These are phyloP conservation scores for Fragum whitleyi DNA, from an alignment of 2,888 invertebrate genomes.

Conservation along the genomic window DNA sequence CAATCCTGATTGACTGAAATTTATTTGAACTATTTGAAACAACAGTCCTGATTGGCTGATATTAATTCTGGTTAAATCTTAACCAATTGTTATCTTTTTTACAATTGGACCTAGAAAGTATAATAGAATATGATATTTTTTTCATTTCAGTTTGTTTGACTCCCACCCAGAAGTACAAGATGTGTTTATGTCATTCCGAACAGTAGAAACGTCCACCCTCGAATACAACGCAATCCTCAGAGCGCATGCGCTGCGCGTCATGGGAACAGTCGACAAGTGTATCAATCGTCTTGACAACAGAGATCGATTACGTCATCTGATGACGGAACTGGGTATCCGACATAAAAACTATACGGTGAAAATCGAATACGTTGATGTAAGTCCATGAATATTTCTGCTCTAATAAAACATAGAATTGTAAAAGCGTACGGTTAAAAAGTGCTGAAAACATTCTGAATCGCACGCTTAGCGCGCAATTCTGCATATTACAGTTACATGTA, in stretches of 20 bases:
- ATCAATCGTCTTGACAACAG: slow-evolving; percentile 86
- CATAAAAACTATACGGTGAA: slow-evolving; percentile 86
- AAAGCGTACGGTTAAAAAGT: no score
- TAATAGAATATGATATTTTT: no score
- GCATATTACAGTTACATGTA: no score
- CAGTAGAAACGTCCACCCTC: slow-evolving; percentile 85
- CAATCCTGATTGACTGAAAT: no score
- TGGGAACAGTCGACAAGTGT: slow-evolving; percentile 87
- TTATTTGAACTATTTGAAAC: no score
- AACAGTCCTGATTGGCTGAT: no score
- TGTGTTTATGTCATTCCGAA: slow-evolving; percentile 86
- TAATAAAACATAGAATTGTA: no score
- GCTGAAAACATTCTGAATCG: no score
- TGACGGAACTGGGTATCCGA: slow-evolving; percentile 86
- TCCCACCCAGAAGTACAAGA: slow-evolving; percentile 87
- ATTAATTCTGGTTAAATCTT: no score
- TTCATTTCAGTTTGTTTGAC: slow-evolving; percentile 87
- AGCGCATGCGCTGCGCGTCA: slow-evolving; percentile 87
- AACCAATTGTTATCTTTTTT: no score
- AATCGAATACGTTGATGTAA: slow-evolving; percentile 87
- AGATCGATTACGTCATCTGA: slow-evolving; percentile 85
- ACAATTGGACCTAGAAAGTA: no score
- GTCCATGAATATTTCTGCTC: slow-evolving; percentile 67
- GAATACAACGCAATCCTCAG: slow-evolving; percentile 86
- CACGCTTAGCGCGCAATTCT: no score